phyloP scores from a whole-genome alignment of 2,888 invertebrate species.

The Drosophila engyochracea region DNA sequence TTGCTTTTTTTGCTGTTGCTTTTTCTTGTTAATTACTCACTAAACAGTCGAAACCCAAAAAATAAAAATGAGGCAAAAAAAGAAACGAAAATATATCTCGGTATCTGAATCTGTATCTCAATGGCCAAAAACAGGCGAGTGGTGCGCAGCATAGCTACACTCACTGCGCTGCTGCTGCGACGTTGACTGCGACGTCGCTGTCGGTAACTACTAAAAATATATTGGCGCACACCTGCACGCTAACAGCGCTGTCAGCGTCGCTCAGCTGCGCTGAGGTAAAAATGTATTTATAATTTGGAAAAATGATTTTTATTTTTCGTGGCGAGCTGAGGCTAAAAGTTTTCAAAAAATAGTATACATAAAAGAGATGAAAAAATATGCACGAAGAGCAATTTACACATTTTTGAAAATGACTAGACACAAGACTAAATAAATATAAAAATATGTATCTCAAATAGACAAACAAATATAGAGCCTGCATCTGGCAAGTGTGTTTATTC shows the following conservation, averaged over 20 bases:
- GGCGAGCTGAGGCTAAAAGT: conserved; percentile 9
- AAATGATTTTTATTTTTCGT: conserved; percentile 60
- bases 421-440: conserved; percentile 12
- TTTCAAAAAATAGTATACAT: conserved; percentile 25
- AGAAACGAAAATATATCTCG: conserved; percentile 32
- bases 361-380: conserved; percentile 32
- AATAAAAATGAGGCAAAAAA: conserved; percentile 15
- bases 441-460: conserved; percentile 1
- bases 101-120: conserved; percentile 24
- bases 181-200: conserved; percentile 2
- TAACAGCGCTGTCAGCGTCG: conserved; percentile 37
- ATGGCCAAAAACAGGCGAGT: conserved; percentile 61
- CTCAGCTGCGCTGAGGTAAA: conserved; percentile 69
- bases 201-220: conserved; percentile 67
- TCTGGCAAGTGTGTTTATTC: conserved; percentile 26
- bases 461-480: conserved; percentile 16
- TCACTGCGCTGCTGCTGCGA: conserved; percentile 11
- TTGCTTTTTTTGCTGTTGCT: conserved; percentile 10
- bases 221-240: conserved; percentile 69
- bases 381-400: conserved; percentile 72
- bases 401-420: conserved; percentile 60
- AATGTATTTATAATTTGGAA: conserved; percentile 79
- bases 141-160: conserved; percentile 65
- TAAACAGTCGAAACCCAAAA: conserved; percentile 60
- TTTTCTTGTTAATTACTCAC: conserved; percentile 77